Conservation (phyloP, 2,113 vertebrate species). For the Alces alces region DNA sequence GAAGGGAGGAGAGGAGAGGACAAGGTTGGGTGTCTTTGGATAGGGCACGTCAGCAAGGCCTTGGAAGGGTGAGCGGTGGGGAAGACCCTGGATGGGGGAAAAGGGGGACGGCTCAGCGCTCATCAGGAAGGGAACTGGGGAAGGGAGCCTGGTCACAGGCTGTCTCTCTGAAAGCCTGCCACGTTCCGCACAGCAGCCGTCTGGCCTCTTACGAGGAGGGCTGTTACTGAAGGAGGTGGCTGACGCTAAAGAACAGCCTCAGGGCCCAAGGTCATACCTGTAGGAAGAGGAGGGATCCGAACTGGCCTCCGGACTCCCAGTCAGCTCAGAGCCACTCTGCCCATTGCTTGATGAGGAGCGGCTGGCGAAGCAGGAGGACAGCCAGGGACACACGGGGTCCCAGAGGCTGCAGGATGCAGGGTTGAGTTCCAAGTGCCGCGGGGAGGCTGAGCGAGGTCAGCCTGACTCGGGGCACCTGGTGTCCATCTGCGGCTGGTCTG, state of each 20-base stretch:
- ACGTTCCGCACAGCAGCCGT: rapidly evolving
- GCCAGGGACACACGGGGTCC: background rate
- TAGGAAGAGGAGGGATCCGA: background rate
- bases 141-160: background rate
- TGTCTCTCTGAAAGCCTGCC: background rate
- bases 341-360: background rate
- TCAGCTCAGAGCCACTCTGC: background rate
- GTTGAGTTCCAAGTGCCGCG: background rate
- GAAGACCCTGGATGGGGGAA: background rate
- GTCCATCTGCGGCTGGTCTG: rapidly evolving
- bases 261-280: background rate
- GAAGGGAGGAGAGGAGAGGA: rapidly evolving
- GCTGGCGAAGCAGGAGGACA: background rate
- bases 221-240: background rate
- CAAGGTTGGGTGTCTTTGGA: too few relatives aligned
- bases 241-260: background rate
- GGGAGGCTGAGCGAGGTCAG: background rate
- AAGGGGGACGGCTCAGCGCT: background rate
- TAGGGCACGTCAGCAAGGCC: background rate
- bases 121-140: background rate
- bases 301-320: rapidly evolving
- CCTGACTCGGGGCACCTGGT: background rate
- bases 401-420: background rate
- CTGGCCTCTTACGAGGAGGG: background rate
- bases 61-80: background rate